phyloP scores from a whole-genome alignment of 1,140 invertebrate genomes.

The Calosoma granatense region DNA sequence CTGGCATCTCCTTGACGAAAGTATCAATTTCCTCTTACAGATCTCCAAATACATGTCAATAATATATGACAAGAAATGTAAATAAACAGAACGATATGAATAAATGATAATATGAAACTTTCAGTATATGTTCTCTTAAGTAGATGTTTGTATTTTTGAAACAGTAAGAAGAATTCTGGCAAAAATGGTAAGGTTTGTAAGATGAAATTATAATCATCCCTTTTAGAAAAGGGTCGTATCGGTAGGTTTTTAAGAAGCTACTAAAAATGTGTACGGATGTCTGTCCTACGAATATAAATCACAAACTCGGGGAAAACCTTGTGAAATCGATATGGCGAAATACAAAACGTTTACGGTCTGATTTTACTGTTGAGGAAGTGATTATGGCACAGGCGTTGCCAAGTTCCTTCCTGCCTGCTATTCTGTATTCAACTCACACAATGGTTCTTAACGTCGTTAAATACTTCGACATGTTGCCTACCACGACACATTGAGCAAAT shows the following conservation, averaged over 20 bases:
- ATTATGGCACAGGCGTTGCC: not conserved
- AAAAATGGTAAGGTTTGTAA: no score
- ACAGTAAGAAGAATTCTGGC: no score
- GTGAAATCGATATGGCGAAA: not conserved
- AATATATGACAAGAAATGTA: not conserved
- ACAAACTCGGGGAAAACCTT: not conserved
- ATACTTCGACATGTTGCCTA: not conserved
- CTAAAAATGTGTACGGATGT: no score
- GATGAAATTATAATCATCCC: no score
- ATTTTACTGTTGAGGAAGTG: not conserved
- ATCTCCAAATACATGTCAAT: no score
- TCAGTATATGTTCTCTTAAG: no score
- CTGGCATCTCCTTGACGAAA: no score
- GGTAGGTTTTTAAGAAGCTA: no score
- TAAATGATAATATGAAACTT: no score
- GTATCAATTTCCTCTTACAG: no score
- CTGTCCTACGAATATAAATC: not conserved
- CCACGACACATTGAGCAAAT: not conserved
- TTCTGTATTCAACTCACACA: not conserved
- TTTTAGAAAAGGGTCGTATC: no score
- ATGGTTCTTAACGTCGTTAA: not conserved
- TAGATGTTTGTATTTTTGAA: no score
- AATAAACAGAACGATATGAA: not conserved
- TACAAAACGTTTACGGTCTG: not conserved
- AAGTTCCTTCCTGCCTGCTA: not conserved